Evolutionary conservation across 2,797 vertebrate genomes (phyloP), one percentile per base, ranked within the genome.

Genomic region (Myoxocephalus aenaeus): DNA sequence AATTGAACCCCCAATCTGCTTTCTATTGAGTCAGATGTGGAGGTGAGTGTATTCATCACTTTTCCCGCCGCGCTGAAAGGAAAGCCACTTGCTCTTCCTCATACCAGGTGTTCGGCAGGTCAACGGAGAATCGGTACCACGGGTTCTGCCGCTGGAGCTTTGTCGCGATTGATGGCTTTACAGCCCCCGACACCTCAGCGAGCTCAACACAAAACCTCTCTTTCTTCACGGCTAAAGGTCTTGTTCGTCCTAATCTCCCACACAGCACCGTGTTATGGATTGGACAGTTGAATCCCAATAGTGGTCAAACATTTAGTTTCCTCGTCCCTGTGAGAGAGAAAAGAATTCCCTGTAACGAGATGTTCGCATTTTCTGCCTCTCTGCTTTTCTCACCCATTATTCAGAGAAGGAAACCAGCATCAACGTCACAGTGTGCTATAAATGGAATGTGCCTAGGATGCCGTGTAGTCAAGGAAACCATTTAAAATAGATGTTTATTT

Each of bases 401-500:
- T 77, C 73, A 83, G 72, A 50, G 74, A 57, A 84, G 79, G 68
- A 86, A 88, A 87, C 75, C 76, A 79, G 80, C 63, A 71, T 74
- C 77, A 83, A 80, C 88, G 86, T 92, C 91, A 90, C 82, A 79
- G 64, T 82, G 89, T 82, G 82, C 93, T 92, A 93, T 90, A 87
- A 91, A 89, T 90, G 90, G 89, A 91, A 91, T 82, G 29, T 81
- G 85, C 74, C 70, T 76, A 92, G 91, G 90, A 92, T 92, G 78
- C 87, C 77, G 53, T 76, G 92, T 94, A 83, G 91, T 87, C 92
- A 93, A 93, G 90, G 89, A 92, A 90, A 93, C 90, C 85, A 87
- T 88, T 86, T 86, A 81, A 91, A 83, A 88, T 81, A 80, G 81
- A 81, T 66, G 50, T 78, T 72, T 38, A 13, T 82, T 81, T 77